Percentiles rank a stretch among this genome's conserved stretches.
Evolutionary conservation across 1,140 invertebrate species (phyloP).

Genomic region (Heliconius congener): DNA sequence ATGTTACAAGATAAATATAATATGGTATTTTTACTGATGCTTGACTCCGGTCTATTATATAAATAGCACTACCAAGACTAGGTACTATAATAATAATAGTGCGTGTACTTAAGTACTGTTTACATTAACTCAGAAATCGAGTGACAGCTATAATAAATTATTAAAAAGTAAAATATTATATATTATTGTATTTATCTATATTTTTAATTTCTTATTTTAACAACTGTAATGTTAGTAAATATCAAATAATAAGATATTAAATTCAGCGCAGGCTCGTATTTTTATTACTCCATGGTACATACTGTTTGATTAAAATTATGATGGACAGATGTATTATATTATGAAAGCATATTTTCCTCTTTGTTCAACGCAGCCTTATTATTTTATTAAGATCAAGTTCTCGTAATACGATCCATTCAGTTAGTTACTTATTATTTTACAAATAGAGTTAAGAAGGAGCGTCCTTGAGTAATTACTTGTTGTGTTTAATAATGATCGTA

Average conservation of each 20-base stretch:
- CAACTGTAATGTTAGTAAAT: background rate
- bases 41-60: too few relatives aligned
- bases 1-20: too few relatives aligned
- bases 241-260: background rate
- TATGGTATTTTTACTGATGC: too few relatives aligned
- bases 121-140: too few relatives aligned
- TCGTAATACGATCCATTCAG: background rate
- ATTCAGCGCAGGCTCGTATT: background rate
- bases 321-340: background rate
- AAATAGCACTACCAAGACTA: too few relatives aligned
- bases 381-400: slow-evolving; percentile 9
- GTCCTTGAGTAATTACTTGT: slow-evolving; percentile 1
- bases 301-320: slow-evolving; percentile 5
- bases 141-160: too few relatives aligned
- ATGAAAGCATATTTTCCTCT: background rate
- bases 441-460: background rate
- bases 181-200: background rate
- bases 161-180: background rate
- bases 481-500: background rate
- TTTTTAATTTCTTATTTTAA: background rate
- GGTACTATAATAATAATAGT: background rate
- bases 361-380: background rate
- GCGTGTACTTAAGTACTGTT: too few relatives aligned
- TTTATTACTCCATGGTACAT: background rate
- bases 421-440: background rate